Evolutionary conservation across 2,888 invertebrate genomes (phyloP), one percentile per base, ranked within the genome.

Genomic region (Eumacrocentrus americanus): DNA sequence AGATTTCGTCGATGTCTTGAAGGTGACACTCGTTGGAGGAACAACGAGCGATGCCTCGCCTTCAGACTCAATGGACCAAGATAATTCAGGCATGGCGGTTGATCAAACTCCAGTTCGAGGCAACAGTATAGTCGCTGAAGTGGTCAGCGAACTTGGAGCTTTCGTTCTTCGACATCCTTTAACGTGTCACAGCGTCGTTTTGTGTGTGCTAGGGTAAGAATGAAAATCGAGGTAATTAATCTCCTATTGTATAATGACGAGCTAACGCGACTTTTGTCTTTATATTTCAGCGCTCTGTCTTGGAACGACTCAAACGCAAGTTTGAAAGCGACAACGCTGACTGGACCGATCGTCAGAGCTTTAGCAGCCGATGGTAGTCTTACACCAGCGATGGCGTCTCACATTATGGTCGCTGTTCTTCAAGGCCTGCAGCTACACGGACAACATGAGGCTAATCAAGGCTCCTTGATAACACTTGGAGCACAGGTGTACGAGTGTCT

Each of bases 251-350:
- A 2, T 2, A 1, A 40, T 18, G 1, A 42, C 3, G 38, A 11
- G 11, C 9, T 42, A 20, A 25, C 3, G 11, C n/a, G 14, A 47
- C 16, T 40, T 37, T 23, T 47, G 44, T 44, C 16, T 16, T 52
- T 5, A 66, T 75, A 50, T 77, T 76, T 76, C 61, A 86, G 85
- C 61, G 88, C 89, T 1, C 81, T 91, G n/a, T 87, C 91, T 23
- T 95, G 95, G 95, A 89, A 89, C 70, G 96, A 96, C 81, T 91
- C 94, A 61, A 87, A 87, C 51, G 88, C 90, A 20, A 93, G 92
- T 68, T 83, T 91, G 66, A 92, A 91, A 75, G 91, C 93, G n/a
- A 88, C 90, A 1, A 84, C 85, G 57, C 82, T 94, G 20, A 87
- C 90, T 38, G 87, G 89, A n/a, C 89, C 90, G 52, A 83, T 93